A percentile compares a stretch with the other conserved stretches of the same genome.
Conservation (phyloP, 2,113 vertebrate species). For the Alces alces region DNA sequence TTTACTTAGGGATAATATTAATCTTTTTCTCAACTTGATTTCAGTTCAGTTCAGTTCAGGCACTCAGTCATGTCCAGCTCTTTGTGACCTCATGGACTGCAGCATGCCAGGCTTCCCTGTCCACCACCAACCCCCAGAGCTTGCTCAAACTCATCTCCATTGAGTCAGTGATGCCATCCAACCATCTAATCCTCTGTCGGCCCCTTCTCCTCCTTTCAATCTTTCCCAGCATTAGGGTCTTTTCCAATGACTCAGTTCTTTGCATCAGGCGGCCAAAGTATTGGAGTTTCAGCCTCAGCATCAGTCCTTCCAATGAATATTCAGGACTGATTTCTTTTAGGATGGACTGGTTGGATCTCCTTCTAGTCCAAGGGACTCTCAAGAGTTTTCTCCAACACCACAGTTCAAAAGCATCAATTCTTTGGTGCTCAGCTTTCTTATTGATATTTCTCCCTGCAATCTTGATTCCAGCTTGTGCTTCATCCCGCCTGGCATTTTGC, state of each 20-base stretch:
- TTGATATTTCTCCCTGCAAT: background rate
- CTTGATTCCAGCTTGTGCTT: background rate
- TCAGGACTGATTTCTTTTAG: background rate
- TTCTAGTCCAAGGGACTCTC: background rate
- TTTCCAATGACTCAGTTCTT: background rate
- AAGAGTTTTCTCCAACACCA: background rate
- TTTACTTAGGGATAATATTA: constrained; percentile 14
- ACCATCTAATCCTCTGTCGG: background rate
- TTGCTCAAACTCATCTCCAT: background rate
- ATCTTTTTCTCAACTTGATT: constrained; percentile 11
- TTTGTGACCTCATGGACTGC: background rate
- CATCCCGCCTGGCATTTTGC: background rate
- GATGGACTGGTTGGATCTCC: background rate
- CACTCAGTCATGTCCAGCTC: background rate
- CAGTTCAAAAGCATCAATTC: background rate
- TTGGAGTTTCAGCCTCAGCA: background rate
- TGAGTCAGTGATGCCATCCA: background rate
- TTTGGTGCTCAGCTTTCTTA: background rate
- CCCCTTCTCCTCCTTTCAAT: background rate
- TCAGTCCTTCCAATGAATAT: background rate
- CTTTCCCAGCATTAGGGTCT: background rate
- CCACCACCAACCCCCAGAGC: background rate
- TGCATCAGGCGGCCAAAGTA: background rate
- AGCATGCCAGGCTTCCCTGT: background rate
- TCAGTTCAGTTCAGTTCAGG: background rate